A percentile compares a stretch with the other conserved stretches of the same genome.
Evolutionary conservation across 2,113 vertebrate genomes (phyloP).

Genomic region (Tautogolabrus adspersus): DNA sequence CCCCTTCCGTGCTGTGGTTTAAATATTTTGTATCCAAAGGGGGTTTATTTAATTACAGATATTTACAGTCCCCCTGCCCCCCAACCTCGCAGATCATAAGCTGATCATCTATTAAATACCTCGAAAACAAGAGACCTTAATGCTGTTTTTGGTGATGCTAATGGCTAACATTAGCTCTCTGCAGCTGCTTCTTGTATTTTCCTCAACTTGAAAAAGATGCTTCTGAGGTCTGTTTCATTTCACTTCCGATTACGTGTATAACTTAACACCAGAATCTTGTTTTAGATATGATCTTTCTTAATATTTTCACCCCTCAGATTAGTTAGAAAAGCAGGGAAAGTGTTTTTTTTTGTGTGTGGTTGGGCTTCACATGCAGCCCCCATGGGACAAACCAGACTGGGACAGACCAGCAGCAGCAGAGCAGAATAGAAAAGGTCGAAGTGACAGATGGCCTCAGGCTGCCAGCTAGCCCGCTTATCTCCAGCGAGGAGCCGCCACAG

Average conservation of each 20-base stretch:
- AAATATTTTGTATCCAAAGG: conserved; percentile 25
- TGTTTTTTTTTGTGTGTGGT: conserved; percentile 3
- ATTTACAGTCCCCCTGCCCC: conserved; percentile 30
- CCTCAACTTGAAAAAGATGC: conserved; percentile 3
- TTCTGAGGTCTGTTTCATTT: neutral
- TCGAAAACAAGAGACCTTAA: conserved; percentile 34
- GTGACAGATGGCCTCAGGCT: conserved; percentile 77
- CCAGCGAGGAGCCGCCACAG: conserved; percentile 57
- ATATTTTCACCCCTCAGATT: neutral
- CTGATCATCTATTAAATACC: conserved; percentile 56
- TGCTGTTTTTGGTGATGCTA: conserved; percentile 35
- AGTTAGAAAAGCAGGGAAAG: conserved; percentile 25
- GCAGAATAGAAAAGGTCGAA: conserved; percentile 43
- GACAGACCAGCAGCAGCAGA: conserved; percentile 56
- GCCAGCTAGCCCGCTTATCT: conserved; percentile 76
- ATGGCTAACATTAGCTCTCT: conserved; percentile 24
- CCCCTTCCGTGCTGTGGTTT: conserved; percentile 22
- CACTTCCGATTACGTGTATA: neutral
- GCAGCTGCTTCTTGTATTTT: conserved; percentile 18
- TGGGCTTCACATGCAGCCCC: conserved; percentile 45
- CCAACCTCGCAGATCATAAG: conserved; percentile 29
- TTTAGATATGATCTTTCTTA: neutral
- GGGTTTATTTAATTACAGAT: conserved; percentile 40
- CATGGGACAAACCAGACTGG: conserved; percentile 53
- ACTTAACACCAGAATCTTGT: neutral